Conservation (phyloP, 2,113 vertebrate genomes). For the Seriola dumerili region DNA sequence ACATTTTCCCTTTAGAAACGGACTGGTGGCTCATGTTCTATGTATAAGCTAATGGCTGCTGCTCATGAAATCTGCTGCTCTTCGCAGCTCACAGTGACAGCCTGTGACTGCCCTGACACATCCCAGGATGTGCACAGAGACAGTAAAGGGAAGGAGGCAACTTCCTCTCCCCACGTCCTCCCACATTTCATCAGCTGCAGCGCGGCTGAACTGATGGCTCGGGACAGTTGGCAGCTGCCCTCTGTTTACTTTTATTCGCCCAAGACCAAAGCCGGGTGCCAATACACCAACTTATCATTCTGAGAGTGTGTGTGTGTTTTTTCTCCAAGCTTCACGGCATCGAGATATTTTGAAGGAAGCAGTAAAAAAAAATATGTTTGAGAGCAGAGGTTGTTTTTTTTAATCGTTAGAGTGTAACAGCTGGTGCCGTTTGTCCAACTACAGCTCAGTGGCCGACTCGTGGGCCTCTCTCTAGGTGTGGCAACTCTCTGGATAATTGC, state of each 20-base stretch:
- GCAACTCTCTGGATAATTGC: slow-evolving; percentile 68
- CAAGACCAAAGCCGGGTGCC: slow-evolving; percentile 19
- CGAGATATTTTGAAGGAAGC: slow-evolving; percentile 22
- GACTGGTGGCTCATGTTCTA: slow-evolving; percentile 25
- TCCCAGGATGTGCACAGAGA: slow-evolving; percentile 57
- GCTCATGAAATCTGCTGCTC: slow-evolving; percentile 31
- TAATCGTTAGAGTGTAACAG: slow-evolving; percentile 25
- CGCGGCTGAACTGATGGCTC: slow-evolving; percentile 40
- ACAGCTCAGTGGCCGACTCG: slow-evolving; percentile 48
- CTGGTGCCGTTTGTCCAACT: slow-evolving; percentile 53
- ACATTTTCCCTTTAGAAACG: not conserved
- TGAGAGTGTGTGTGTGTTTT: not conserved
- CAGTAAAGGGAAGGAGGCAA: slow-evolving; percentile 40
- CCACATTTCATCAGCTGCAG: slow-evolving; percentile 46
- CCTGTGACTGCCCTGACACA: slow-evolving; percentile 36
- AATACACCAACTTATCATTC: slow-evolving; percentile 13
- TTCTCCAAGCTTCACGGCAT: slow-evolving; percentile 7
- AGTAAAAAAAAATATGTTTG: slow-evolving; percentile 41
- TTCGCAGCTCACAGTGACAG: slow-evolving; percentile 32
- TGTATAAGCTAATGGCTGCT: slow-evolving; percentile 34
- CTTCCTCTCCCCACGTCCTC: slow-evolving; percentile 48
- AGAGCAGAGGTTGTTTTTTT: slow-evolving; percentile 46
- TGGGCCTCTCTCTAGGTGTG: slow-evolving; percentile 70
- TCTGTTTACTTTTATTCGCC: slow-evolving; percentile 51
- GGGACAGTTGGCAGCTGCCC: slow-evolving; percentile 57